Percentiles rank a stretch among this genome's conserved stretches.
phyloP scores from a whole-genome alignment of 1,140 invertebrate genomes.

The Trichonephila clavata region DNA sequence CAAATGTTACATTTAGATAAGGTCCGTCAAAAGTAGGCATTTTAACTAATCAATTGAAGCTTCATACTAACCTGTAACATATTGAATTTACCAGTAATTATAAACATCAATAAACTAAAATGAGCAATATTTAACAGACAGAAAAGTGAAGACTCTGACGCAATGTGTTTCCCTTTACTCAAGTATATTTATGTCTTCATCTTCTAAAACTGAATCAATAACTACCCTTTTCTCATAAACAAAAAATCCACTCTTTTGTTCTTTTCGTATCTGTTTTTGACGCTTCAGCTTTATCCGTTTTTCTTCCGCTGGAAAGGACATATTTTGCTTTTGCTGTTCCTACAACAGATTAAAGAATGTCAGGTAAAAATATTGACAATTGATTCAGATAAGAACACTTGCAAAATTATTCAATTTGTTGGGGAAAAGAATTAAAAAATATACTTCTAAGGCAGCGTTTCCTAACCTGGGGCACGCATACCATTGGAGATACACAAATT shows the following conservation, averaged over 20 bases:
- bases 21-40: no score
- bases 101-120: neutral
- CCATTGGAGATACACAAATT: no score
- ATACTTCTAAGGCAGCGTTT: no score
- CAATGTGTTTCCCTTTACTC: conserved; percentile 5
- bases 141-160: conserved; percentile 10
- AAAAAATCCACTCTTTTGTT: conserved; percentile 46
- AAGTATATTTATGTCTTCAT: conserved; percentile 62
- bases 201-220: neutral
- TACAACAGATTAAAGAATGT: neutral
- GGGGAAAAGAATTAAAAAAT: no score
- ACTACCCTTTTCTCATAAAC: conserved; percentile 38
- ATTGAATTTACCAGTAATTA: neutral
- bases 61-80: neutral
- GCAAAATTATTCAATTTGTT: no score
- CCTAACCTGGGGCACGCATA: no score
- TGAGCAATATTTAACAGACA: conserved; percentile 23
- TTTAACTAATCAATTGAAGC: neutral
- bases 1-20: no score
- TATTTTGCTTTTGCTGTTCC: neutral
- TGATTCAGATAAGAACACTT: no score
- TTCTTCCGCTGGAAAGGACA: neutral
- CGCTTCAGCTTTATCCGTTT: conserved; percentile 19
- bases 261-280: conserved; percentile 20
- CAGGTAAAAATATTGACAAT: neutral